Evolutionary conservation across 2,888 invertebrate genomes (phyloP), one percentile per base, ranked within the genome.

Genomic region (Spodoptera littoralis): DNA sequence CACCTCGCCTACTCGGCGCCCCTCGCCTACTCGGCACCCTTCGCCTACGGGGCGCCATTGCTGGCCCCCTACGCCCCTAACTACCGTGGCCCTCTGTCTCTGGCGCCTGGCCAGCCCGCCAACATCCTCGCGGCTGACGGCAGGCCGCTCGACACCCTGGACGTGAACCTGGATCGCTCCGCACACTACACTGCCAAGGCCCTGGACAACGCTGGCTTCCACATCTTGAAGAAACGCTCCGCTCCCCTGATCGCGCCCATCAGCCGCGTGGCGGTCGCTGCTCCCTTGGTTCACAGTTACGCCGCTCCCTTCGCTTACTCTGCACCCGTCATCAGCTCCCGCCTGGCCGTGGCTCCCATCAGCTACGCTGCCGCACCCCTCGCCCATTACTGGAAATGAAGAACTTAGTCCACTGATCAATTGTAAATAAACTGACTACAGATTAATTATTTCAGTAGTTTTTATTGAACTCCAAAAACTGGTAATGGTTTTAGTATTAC

Each of bases 51-150:
- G n/a, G 66, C 66, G 45, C 76, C 89, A 0, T 51, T 84, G 18
- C 49, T 85, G 58, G 73, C 84, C 46, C 86, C 88, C 70, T 69
- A 52, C 22, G 55, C 55, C 18, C 27, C n/a, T 44, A 91, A 92
- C 87, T 92, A 91, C 84, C 87, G 90, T 65, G 91, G 89, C 13
- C 92, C 92, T 9, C 84, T 92, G 73, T 93, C 94, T 13, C 87
- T 94, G 63, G 92, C 92, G 0, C 94, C 92, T 11, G 91, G 93
- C 44, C 92, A 92, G 79, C 93, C 93, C 67, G 94, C 94, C 77
- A 90, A 89, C 83, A 85, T 94, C 63, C 79, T 93, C 60, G 92
- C 83, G 4, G 87, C 92, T 13, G 92, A 92, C 73, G 93, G 94
- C 82, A 89, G 92, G 81, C 93, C 93, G 6, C 84, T 94, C 30